Evolutionary conservation across 1,140 invertebrate genomes (phyloP), one percentile per base, ranked within the genome.

Genomic region (Oncopeltus fasciatus): DNA sequence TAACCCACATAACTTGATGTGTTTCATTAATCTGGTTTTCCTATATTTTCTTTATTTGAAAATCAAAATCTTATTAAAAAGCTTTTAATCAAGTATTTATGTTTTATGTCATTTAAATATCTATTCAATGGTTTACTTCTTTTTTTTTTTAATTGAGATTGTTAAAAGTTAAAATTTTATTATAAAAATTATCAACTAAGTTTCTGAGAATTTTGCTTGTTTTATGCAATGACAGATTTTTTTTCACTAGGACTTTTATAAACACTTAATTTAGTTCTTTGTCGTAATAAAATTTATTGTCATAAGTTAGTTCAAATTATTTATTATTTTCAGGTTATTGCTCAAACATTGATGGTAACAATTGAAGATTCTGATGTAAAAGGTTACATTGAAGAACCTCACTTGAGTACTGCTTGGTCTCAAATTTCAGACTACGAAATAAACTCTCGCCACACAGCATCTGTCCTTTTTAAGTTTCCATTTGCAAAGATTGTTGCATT

Each of bases 301-400:
- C 14, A 8, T 38, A 38, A 8, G 5, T 8, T 14, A 38, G 14
- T 38, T 14, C 31, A 8, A 38, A 8, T 38, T 5, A 1, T 53
- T 1, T 33, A 18, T 57, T 57, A 57, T 20, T 33, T 57, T 38
- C 26, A 57, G 56, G 14, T 57, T 29, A 26, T 38, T 27, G n/a
- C 56, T 8, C 28, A 57, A 33, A 38, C 18, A 2, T 14, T 57
- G 2, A 31, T 38, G 14, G 56, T 57, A 11, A 57, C 14, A 20
- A 29, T 57, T 2, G 8, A 8, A 1, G 29, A 24, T 11, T 31
- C 3, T 20, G 56, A 57, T 16, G 31, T 57, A 9, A 26, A 18
- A 31, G 56, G 56, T 33, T 57, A 57, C 33, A 57, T 57, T 33
- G 56, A 57, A 33, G 26, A n/a, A 33, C 20, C 28, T 38, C 56